phyloP scores from a whole-genome alignment of 2,888 invertebrate genomes.

The Lasioglossum figueresi region DNA sequence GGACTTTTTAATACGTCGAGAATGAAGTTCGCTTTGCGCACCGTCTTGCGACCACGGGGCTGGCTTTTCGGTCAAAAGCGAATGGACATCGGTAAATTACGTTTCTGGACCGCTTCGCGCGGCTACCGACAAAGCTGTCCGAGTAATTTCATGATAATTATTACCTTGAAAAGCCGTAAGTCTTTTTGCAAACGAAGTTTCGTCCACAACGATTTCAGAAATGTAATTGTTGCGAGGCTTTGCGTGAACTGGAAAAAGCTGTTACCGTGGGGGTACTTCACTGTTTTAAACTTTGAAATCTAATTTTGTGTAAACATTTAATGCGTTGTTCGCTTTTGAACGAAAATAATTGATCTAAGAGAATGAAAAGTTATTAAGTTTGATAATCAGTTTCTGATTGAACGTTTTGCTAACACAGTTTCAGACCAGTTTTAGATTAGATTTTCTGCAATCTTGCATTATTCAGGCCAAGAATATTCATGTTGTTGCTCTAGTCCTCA shows the following conservation, averaged over 20 bases:
- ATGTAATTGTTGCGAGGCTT: not conserved
- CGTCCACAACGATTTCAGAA: not conserved
- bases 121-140: not conserved
- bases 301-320: not conserved
- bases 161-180: not conserved
- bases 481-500: not conserved
- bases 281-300: not conserved
- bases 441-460: not conserved
- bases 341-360: not conserved
- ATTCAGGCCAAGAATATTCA: not conserved
- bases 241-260: not conserved
- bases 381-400: not conserved
- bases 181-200: not conserved
- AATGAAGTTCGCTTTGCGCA: not conserved
- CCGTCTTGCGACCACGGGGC: not conserved
- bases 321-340: not conserved
- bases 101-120: not conserved
- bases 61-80: not conserved
- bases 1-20: not conserved
- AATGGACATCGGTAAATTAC: not conserved
- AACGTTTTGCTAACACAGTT: not conserved
- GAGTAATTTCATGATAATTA: not conserved
- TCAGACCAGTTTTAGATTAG: not conserved
- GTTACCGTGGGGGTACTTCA: not conserved
- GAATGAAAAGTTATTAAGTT: not conserved